These are phyloP conservation scores for Metopolophium dirhodum DNA, from an alignment of 1,140 invertebrate genomes.

Conservation along the genomic window DNA sequence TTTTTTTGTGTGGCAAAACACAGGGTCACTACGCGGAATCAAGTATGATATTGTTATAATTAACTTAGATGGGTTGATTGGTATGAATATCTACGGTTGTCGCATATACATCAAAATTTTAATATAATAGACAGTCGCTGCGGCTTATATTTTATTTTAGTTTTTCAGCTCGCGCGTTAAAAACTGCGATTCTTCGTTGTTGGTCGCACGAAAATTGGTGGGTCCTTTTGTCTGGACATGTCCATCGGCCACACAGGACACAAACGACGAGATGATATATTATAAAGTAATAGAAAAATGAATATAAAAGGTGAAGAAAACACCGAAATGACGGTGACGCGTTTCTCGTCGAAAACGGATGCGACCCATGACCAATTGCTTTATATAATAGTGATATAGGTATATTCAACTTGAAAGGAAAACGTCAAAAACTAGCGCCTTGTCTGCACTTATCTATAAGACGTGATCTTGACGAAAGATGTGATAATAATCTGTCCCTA, in stretches of 20 bases:
- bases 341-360: neutral
- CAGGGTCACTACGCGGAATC: neutral
- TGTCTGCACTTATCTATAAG: neutral
- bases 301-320: neutral
- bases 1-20: neutral
- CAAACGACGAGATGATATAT: neutral
- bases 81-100: neutral
- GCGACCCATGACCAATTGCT: neutral
- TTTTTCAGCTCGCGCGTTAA: neutral
- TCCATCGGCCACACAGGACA: neutral
- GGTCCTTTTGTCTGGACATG: neutral
- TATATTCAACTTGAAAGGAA: neutral
- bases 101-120: neutral
- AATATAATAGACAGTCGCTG: neutral
- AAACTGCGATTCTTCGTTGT: neutral
- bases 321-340: neutral
- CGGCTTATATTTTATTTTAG: neutral
- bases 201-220: neutral
- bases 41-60: neutral
- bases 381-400: neutral
- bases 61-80: neutral
- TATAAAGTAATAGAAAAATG: neutral
- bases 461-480: neutral
- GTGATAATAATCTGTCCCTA: neutral
- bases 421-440: neutral